phyloP scores from a whole-genome alignment of 2,888 invertebrate genomes.

The Agrypnus murinus region DNA sequence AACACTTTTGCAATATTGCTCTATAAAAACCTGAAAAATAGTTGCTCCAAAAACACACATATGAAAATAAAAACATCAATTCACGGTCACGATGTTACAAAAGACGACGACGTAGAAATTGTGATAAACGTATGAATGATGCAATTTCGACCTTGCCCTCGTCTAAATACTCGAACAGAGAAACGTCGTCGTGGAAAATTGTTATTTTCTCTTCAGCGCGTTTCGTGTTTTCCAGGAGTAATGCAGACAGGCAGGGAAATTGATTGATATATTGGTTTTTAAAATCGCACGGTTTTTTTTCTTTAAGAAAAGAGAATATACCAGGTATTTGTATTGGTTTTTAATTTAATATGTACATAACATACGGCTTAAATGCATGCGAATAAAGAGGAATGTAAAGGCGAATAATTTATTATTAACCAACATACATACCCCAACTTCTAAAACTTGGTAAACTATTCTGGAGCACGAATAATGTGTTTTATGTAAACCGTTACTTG shows the following conservation, averaged over 20 bases:
- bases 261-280: constrained; percentile 19
- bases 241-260: constrained; percentile 16
- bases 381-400: constrained; percentile 27
- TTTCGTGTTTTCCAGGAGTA: constrained; percentile 1
- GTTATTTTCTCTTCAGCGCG: constrained; percentile 13
- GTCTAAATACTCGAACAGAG: background rate
- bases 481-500: constrained; percentile 34
- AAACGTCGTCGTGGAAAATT: constrained; percentile 14
- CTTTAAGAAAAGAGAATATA: constrained; percentile 5
- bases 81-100: constrained; percentile 18
- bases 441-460: constrained; percentile 41
- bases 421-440: constrained; percentile 28
- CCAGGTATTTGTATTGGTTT: constrained; percentile 31
- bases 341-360: constrained; percentile 21
- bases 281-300: background rate
- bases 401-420: constrained; percentile 40
- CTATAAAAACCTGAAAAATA: background rate
- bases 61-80: constrained; percentile 16
- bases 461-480: constrained; percentile 39
- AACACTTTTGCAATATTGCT: background rate
- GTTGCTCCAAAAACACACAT: constrained; percentile 8
- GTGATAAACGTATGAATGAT: constrained; percentile 21
- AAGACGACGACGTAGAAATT: constrained; percentile 5
- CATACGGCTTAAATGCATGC: constrained; percentile 2
- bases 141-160: constrained; percentile 27